A percentile compares a stretch with the other conserved stretches of the same genome.
These are phyloP conservation scores for Cyrtodaria siliqua DNA, from an alignment of 2,888 invertebrate genomes.

Conservation along the genomic window DNA sequence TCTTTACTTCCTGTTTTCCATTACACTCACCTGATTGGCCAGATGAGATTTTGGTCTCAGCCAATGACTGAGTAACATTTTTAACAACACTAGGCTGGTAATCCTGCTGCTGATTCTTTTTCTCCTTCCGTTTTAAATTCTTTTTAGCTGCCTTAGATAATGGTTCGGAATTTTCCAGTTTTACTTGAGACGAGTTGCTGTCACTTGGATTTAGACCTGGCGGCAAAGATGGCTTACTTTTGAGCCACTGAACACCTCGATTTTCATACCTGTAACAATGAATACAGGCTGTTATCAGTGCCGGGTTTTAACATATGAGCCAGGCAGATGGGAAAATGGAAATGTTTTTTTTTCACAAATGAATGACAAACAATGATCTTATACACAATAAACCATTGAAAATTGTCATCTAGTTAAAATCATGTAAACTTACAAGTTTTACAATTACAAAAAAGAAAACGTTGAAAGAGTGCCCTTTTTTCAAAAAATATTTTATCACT, in stretches of 20 bases:
- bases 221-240: conserved; percentile 88
- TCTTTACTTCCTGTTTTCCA: conserved; percentile 9
- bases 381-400: no score
- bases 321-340: no score
- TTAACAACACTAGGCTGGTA: conserved; percentile 24
- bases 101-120: conserved; percentile 74
- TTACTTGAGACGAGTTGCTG: conserved; percentile 47
- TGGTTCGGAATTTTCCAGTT: conserved; percentile 44
- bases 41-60: conserved; percentile 42
- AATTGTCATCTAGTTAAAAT: no score
- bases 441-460: no score
- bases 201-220: conserved; percentile 85
- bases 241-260: conserved; percentile 95
- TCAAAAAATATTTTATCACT: no score
- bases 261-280: conserved; percentile 91
- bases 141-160: conserved; percentile 84
- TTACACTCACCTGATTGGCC: conserved; percentile 33
- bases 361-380: no score
- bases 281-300: no score
- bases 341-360: no score
- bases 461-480: no score
- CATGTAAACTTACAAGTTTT: no score
- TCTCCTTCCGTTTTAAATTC: conserved; percentile 84
- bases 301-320: no score
- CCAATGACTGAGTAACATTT: conserved; percentile 61